phyloP scores from a whole-genome alignment of 2,113 vertebrate genomes.

The Corythornis madagascariensis region DNA sequence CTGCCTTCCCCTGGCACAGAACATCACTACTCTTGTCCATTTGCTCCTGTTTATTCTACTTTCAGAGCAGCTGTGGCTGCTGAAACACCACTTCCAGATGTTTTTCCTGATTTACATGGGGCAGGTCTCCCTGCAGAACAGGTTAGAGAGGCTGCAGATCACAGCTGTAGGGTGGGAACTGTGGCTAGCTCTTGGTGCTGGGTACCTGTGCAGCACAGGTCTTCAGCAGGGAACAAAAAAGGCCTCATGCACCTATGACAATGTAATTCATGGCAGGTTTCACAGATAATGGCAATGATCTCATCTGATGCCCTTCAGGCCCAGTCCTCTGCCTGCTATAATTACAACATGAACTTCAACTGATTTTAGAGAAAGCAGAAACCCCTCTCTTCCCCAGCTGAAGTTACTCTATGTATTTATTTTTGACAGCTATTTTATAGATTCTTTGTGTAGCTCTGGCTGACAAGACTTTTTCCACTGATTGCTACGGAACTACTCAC shows the following conservation, averaged over 20 bases:
- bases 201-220: background rate
- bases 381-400: background rate
- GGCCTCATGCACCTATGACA: accelerated
- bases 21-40: background rate
- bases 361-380: background rate
- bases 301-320: background rate
- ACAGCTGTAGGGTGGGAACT: background rate
- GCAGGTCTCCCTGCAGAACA: background rate
- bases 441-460: background rate
- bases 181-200: background rate
- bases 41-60: background rate
- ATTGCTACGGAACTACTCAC: background rate
- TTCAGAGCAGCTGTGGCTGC: background rate
- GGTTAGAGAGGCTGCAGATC: background rate
- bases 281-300: background rate
- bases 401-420: background rate
- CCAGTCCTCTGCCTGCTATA: background rate
- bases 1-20: background rate
- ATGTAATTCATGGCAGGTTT: background rate
- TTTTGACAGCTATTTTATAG: background rate
- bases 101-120: background rate
- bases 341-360: background rate
- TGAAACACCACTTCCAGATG: background rate
- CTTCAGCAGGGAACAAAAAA: background rate
- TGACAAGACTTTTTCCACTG: background rate